Percentiles rank a stretch among this genome's conserved stretches.
Evolutionary conservation across 2,113 vertebrate species (phyloP).

Genomic region (Electrona antarctica): DNA sequence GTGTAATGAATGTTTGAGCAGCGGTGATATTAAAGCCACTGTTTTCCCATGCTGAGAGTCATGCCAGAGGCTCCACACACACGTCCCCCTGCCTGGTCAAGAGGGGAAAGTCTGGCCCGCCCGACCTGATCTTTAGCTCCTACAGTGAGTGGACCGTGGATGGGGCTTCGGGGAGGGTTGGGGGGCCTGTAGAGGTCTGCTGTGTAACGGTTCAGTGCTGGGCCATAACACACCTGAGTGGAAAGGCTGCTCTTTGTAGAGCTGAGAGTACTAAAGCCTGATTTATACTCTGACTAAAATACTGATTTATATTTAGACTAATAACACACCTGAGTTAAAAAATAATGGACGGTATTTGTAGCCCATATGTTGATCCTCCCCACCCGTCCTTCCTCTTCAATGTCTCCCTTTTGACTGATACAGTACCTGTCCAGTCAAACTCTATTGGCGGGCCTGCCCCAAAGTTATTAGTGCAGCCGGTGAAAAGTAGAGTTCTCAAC

Average conservation of each 20-base stretch:
- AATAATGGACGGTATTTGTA: no score
- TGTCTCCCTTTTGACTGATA: background rate
- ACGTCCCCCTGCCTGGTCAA: constrained; percentile 46
- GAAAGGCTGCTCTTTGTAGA: background rate
- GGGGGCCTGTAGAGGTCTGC: constrained; percentile 43
- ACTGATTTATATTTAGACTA: background rate
- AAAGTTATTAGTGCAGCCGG: no score
- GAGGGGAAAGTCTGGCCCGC: constrained; percentile 50
- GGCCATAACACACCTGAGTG: constrained; percentile 39
- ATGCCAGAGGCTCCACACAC: constrained; percentile 70
- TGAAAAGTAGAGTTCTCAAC: no score
- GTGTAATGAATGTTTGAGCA: constrained; percentile 77
- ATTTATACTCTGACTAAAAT: background rate
- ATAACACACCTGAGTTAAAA: background rate
- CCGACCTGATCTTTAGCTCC: constrained; percentile 61
- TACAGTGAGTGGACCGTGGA: constrained; percentile 45
- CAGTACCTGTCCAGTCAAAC: background rate
- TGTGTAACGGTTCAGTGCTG: constrained; percentile 28
- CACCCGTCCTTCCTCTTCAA: background rate
- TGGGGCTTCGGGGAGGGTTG: constrained; percentile 52
- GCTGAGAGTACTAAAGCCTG: constrained; percentile 8
- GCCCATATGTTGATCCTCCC: no score
- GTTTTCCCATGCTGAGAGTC: constrained; percentile 72
- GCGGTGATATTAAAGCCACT: constrained; percentile 61
- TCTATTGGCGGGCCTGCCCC: no score